phyloP scores from a whole-genome alignment of 2,797 vertebrate species.

The Microcaecilia unicolor region DNA sequence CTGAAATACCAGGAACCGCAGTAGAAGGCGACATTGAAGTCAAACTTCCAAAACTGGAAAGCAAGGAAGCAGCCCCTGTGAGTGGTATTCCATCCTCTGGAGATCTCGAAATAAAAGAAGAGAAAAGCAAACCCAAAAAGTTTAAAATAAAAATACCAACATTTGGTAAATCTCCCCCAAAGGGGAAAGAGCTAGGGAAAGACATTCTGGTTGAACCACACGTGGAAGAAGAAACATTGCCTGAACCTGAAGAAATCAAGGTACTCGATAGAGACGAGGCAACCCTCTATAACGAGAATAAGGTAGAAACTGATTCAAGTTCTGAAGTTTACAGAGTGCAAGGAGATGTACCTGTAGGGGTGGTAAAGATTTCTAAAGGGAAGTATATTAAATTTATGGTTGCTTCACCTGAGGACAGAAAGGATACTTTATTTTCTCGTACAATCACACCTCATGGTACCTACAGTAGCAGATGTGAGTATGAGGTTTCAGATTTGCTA shows the following conservation, averaged over 20 bases:
- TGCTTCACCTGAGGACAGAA: not conserved
- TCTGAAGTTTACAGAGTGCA: no score
- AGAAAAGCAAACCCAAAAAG: constrained; percentile 26
- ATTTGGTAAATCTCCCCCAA: constrained; percentile 25
- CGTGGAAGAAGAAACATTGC: constrained; percentile 6
- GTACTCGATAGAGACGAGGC: no score
- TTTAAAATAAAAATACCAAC: constrained; percentile 37
- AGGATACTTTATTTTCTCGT: no score
- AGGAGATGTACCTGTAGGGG: not conserved
- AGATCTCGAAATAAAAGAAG: constrained; percentile 19
- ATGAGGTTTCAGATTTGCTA: no score
- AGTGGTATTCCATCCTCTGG: constrained; percentile 10
- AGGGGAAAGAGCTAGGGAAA: constrained; percentile 14
- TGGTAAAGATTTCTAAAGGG: not conserved
- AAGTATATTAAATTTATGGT: not conserved
- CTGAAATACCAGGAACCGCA: not conserved
- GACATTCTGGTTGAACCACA: constrained; percentile 1
- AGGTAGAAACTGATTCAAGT: no score
- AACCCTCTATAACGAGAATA: no score
- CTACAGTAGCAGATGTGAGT: no score
- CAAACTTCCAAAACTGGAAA: constrained; percentile 21
- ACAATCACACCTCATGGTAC: no score
- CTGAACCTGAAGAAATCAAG: constrained; percentile 11
- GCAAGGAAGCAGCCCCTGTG: constrained; percentile 8
- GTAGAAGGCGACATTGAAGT: constrained; percentile 13